Evolutionary conservation across 1,140 invertebrate species (phyloP).

Genomic region (Drosophila simulans): DNA sequence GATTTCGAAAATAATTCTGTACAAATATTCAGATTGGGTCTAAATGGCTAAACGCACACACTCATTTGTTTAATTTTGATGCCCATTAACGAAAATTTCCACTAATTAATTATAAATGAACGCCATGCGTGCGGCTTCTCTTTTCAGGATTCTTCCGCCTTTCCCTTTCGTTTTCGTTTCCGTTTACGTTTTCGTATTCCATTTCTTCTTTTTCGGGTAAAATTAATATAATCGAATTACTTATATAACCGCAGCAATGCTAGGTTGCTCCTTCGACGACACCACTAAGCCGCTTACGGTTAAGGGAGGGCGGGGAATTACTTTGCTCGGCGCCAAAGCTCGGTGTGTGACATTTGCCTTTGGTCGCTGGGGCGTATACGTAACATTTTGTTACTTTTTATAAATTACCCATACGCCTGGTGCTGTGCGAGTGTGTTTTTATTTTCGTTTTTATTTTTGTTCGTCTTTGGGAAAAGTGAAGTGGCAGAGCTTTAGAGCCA

Average conservation of each 20-base stretch:
- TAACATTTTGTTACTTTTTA: constrained; percentile 77
- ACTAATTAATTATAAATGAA: constrained; percentile 77
- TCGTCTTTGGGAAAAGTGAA: constrained; percentile 49
- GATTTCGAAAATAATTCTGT: constrained; percentile 4
- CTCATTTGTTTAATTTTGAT: constrained; percentile 68
- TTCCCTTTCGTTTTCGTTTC: too few relatives aligned
- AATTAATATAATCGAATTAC: constrained; percentile 78
- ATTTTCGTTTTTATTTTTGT: not conserved
- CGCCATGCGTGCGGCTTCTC: constrained; percentile 39
- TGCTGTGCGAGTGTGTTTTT: not conserved
- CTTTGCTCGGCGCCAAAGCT: constrained; percentile 22
- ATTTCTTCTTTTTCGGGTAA: constrained; percentile 23
- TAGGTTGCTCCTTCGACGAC: constrained; percentile 42
- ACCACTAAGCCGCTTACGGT: constrained; percentile 76
- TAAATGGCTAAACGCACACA: constrained; percentile 32
- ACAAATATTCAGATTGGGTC: not conserved
- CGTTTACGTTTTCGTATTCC: too few relatives aligned
- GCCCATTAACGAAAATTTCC: constrained; percentile 57
- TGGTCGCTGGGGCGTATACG: constrained; percentile 62
- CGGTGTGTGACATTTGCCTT: constrained; percentile 76
- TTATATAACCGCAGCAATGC: constrained; percentile 66
- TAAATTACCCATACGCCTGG: constrained; percentile 34
- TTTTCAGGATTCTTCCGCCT: not conserved
- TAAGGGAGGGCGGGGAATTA: constrained; percentile 47
- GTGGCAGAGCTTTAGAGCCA: constrained; percentile 73